These are phyloP conservation scores for Ptychadena robeensis DNA, from an alignment of 2,797 vertebrate species.

Conservation along the genomic window DNA sequence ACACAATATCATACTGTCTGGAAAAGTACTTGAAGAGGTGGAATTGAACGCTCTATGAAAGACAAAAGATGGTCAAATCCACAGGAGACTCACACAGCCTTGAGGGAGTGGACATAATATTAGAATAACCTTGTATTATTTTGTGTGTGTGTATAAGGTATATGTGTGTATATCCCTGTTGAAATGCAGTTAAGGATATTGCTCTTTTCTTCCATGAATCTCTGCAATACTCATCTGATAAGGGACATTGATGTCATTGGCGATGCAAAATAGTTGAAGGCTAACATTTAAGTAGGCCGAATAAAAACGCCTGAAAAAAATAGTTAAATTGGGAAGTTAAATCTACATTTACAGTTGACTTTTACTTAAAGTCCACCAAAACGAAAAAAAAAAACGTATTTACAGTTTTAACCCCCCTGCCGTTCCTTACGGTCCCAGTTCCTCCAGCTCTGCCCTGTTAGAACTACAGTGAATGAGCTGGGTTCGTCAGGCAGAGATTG, in stretches of 20 bases:
- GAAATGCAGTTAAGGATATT: background rate
- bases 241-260: background rate
- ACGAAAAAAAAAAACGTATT: no score
- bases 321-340: no score
- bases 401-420: no score
- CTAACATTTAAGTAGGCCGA: no score
- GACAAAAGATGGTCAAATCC: constrained; percentile 15
- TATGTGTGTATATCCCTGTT: background rate
- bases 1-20: constrained; percentile 22
- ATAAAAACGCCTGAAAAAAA: background rate
- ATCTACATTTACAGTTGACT: no score
- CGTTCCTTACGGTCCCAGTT: no score
- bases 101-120: constrained; percentile 14
- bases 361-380: no score
- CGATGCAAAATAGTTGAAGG: background rate
- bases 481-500: no score
- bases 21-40: constrained; percentile 27
- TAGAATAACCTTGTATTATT: constrained; percentile 26
- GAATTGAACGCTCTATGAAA: constrained; percentile 17
- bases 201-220: background rate
- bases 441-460: no score
- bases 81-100: constrained; percentile 5
- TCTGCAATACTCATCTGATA: background rate
- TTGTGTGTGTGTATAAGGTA: constrained; percentile 29
- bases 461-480: no score